These are phyloP conservation scores for Monomorium pharaonis DNA, from an alignment of 1,140 invertebrate species.

Conservation along the genomic window DNA sequence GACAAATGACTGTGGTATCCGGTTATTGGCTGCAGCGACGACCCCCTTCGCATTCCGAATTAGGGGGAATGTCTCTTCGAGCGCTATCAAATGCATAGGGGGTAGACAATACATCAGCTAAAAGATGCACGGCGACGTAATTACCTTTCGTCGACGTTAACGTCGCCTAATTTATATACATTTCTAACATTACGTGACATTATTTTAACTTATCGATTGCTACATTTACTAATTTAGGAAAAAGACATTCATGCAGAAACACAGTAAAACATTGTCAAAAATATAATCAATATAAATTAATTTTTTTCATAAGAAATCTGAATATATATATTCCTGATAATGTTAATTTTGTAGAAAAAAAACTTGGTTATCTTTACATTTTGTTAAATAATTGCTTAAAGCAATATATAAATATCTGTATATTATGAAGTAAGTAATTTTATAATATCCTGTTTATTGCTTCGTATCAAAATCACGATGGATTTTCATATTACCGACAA, in stretches of 20 bases:
- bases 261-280: neutral
- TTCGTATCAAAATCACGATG: neutral
- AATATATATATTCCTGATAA: neutral
- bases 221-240: neutral
- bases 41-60: constrained; percentile 68
- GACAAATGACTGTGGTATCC: constrained; percentile 84
- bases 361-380: neutral
- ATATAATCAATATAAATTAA: neutral
- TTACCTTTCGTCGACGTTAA: neutral
- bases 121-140: constrained; percentile 2
- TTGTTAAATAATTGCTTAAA: neutral
- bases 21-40: constrained; percentile 73
- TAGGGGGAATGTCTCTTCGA: constrained; percentile 59
- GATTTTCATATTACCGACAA: neutral
- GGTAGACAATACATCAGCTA: constrained; percentile 42
- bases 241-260: neutral
- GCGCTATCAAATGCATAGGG: constrained; percentile 38
- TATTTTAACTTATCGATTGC: neutral
- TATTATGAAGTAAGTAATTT: neutral
- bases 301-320: neutral
- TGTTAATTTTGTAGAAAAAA: neutral
- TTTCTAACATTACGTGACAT: neutral
- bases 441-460: neutral
- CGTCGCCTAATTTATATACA: neutral
- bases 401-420: neutral